Evolutionary conservation across 2,113 vertebrate genomes (phyloP).

Genomic region (Ophiodon elongatus): DNA sequence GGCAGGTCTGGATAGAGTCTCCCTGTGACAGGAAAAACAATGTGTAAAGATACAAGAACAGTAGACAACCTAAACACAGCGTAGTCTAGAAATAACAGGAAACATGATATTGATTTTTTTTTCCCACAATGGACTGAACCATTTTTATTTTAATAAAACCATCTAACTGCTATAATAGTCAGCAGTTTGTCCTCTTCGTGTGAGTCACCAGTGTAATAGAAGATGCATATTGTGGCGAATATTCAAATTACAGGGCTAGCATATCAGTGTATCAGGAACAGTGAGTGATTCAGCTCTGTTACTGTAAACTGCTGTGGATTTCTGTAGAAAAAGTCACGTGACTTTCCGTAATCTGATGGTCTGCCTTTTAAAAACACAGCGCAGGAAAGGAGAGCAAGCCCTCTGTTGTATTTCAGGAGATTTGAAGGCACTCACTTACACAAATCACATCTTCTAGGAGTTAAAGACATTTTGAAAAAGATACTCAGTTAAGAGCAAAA

Average conservation of each 20-base stretch:
- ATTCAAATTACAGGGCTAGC: background rate
- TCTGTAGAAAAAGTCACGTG: slow-evolving; percentile 58
- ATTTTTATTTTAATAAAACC: background rate
- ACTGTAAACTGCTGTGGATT: slow-evolving; percentile 1
- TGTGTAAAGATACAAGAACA: background rate
- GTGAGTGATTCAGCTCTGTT: slow-evolving; percentile 60
- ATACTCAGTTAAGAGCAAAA: background rate
- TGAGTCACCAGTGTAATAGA: background rate
- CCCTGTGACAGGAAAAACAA: slow-evolving; percentile 82
- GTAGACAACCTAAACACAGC: background rate
- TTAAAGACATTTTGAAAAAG: background rate
- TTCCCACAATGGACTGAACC: background rate
- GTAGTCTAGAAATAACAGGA: background rate
- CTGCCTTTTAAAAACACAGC: slow-evolving; percentile 6
- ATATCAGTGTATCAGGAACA: slow-evolving; percentile 7
- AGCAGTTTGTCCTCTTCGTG: background rate
- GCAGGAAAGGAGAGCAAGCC: background rate
- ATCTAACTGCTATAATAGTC: background rate
- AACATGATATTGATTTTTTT: background rate
- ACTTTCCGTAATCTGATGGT: slow-evolving; percentile 50
- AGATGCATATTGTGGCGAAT: background rate
- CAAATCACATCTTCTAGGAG: background rate
- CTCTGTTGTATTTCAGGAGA: background rate
- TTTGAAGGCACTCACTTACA: background rate
- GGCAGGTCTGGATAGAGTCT: slow-evolving; percentile 87